Percentiles rank a stretch among this genome's conserved stretches.
These are phyloP conservation scores for Drosophila paranaensis DNA, from an alignment of 2,888 invertebrate genomes.

Conservation along the genomic window DNA sequence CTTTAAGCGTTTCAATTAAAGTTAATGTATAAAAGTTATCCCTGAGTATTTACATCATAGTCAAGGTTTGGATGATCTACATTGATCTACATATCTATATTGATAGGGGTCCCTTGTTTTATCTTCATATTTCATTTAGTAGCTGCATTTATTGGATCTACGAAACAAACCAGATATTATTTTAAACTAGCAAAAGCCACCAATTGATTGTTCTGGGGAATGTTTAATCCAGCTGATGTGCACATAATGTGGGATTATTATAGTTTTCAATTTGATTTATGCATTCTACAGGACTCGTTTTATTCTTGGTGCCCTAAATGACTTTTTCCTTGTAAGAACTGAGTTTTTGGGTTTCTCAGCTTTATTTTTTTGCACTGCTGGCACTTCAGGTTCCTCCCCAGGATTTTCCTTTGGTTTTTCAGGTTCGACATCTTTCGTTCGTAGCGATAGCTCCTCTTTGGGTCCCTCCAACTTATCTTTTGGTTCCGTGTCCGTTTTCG, in stretches of 20 bases:
- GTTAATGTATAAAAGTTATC: conserved; percentile 8
- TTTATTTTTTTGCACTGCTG: not conserved
- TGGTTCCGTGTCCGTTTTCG: not conserved
- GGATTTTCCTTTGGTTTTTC: too few species aligned
- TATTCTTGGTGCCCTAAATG: not conserved
- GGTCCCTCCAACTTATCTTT: not conserved
- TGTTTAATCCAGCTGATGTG: not conserved
- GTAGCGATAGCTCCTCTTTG: not conserved
- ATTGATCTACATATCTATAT: not conserved
- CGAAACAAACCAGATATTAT: not conserved
- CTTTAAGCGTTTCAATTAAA: conserved; percentile 45
- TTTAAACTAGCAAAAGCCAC: not conserved
- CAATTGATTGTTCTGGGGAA: not conserved
- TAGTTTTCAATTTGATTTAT: not conserved
- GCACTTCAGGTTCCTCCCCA: not conserved
- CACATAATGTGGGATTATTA: not conserved
- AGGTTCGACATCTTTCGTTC: not conserved
- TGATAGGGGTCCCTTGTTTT: too few species aligned
- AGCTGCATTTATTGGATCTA: not conserved
- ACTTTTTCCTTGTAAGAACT: not conserved
- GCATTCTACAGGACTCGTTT: not conserved
- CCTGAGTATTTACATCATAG: not conserved
- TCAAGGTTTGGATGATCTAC: not conserved
- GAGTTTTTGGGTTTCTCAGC: too few species aligned
- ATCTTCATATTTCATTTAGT: too few species aligned